These are phyloP conservation scores for Uropetala carovei DNA, from an alignment of 2,888 invertebrate genomes.

Conservation along the genomic window DNA sequence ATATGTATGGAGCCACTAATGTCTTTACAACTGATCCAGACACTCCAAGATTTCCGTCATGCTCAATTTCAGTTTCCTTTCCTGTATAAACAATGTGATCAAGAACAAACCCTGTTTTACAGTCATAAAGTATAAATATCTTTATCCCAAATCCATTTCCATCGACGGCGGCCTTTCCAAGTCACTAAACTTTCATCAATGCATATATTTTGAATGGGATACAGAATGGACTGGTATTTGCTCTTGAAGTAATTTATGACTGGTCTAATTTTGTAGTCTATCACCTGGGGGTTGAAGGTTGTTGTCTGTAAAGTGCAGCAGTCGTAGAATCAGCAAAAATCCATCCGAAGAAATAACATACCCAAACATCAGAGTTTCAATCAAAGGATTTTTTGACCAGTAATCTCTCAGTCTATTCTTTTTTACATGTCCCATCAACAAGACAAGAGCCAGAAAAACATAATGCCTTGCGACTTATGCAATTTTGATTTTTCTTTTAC, in stretches of 20 bases:
- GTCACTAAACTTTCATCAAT: not conserved
- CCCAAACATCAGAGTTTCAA: not conserved
- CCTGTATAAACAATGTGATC: slow-evolving; percentile 1
- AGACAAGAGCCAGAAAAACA: not conserved
- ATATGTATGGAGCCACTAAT: not conserved
- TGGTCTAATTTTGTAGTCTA: slow-evolving; percentile 5
- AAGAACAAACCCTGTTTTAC: not conserved
- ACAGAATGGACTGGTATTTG: not conserved
- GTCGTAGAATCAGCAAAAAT: not conserved
- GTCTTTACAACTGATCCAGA: not conserved
- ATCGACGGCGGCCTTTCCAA: not conserved
- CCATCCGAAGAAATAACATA: not conserved
- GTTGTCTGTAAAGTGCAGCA: not conserved
- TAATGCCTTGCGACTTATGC: not conserved
- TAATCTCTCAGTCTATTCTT: not conserved
- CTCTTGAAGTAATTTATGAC: not conserved
- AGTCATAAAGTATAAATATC: not conserved
- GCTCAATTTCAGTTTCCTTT: not conserved
- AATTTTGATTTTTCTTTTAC: not conserved
- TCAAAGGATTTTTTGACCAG: slow-evolving; percentile 9
- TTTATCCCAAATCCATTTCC: slow-evolving; percentile 8
- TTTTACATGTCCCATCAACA: slow-evolving; percentile 12
- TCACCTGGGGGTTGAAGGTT: not conserved
- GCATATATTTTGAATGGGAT: not conserved
- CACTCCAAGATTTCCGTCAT: not conserved